Evolutionary conservation across 2,797 vertebrate species (phyloP), one percentile per base, ranked within the genome.

Genomic region (Hirundo rustica): DNA sequence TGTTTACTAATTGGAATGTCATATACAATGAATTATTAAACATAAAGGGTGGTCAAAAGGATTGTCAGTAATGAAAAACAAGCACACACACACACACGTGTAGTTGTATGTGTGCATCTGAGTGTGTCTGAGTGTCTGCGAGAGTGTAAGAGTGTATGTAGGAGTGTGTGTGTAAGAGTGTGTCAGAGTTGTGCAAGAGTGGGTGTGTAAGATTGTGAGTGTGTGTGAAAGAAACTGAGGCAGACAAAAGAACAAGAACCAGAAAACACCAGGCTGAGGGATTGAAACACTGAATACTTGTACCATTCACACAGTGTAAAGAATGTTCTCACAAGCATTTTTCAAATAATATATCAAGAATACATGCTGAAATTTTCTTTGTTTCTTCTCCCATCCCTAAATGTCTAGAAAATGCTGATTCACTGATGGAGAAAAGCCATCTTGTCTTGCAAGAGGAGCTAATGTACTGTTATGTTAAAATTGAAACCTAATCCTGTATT

Each of bases 1-100:
- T 95, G 95, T 95, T 97, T 95, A 88, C 73, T 95, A 97, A 97
- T 92, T 96, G 83, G 83, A 93, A 94, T 95, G 87, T 83, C 83
- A 95, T 36, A 65, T 58, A 64, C 30, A 65, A 88, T 91, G 68
- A 96, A 96, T 92, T 96, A 96, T 91, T 58, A 79, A 92, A n/a
- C 44, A 60, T 90, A 71, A 92, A 77, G 75, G 23, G 61, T 14
- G 71, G n/a, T 45, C 27, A 88, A 85, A 89, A 36, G 32, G 25
- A 84, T 73, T 76, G 64, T 48, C 77, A 79, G 70, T 53, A 84
- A 44, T 82, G 73, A 85, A 93, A 95, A 91, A 17, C 17, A 58
- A 50, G 17, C 7, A 11, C 16, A 20, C 16, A n/a, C n/a, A n/a
- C n/a, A 29, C 8, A 11, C 55, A 32, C 0, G 1, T 29, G 25